Evolutionary conservation across 2,797 vertebrate species (phyloP), one percentile per base, ranked within the genome.

Genomic region (Chaenodraco wilsoni): DNA sequence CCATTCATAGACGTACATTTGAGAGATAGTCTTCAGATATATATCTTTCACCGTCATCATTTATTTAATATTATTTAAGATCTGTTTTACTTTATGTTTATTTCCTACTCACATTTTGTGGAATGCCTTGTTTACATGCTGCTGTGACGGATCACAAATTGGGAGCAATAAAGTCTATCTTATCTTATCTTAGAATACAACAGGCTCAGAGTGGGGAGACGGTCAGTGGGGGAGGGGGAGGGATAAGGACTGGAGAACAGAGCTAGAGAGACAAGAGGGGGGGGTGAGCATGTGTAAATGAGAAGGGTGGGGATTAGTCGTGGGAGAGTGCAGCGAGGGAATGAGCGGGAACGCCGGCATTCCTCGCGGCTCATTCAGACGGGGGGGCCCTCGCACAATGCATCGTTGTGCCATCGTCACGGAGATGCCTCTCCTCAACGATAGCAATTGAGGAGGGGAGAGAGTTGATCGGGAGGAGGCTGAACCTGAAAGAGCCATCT

Each of bases 271-370:
- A 79, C 65, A 66, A 81, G 69, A 74, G 68, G 84, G 76, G 80
- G 84, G 23, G 23, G 23, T 3, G 23, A 83, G 85, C 52, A 55
- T 81, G 83, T 87, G 88, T 89, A 90, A 93, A 90, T 85, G 89
- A 91, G 89, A 85, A 79, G 76, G 85, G 81, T 76, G 84, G 86
- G 84, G 87, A 92, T 92, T 91, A 92, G 91, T 89, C 90, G 90
- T 94, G 94, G 92, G 92, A 94, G 92, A 93, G 86, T 91, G 91
- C 84, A 86, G 88, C 69, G 14, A 75, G 81, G 82, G 91, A 92
- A 91, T 90, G 92, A 92, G 87, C 78, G 87, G 87, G 88, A 91
- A 92, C 65, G 65, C 79, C 80, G 65, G 86, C 89, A 94, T 94
- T 94, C 92, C 92, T 91, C 79, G 79, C 72, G 83, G 86, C 84